A percentile compares a stretch with the other conserved stretches of the same genome.
phyloP scores from a whole-genome alignment of 1,140 invertebrate genomes.

The Drosophila ironensis region DNA sequence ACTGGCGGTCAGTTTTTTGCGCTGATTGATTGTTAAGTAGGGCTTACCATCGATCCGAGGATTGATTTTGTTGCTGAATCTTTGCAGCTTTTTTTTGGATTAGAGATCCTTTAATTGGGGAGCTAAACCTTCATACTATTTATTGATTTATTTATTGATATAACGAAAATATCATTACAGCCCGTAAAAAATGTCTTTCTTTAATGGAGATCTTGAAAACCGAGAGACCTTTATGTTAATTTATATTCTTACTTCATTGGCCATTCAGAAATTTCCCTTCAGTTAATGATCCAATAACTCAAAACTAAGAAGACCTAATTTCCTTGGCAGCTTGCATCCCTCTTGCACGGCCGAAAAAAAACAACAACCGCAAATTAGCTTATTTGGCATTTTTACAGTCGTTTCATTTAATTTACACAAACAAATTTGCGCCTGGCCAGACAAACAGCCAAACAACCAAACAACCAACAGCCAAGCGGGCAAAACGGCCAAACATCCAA shows the following conservation, averaged over 20 bases:
- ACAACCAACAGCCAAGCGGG: neutral
- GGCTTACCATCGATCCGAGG: too few relatives aligned
- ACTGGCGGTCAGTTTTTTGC: conserved; percentile 6
- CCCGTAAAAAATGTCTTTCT: too few relatives aligned
- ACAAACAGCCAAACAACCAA: conserved; percentile 25
- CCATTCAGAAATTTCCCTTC: too few relatives aligned
- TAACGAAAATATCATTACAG: too few relatives aligned
- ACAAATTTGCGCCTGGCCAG: conserved; percentile 77
- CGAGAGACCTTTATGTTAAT: too few relatives aligned
- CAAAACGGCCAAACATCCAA: conserved; percentile 17
- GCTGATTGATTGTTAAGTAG: conserved; percentile 32
- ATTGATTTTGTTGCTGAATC: too few relatives aligned
- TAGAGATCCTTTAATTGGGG: too few relatives aligned
- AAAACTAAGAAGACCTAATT: conserved; percentile 3
- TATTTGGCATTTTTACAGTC: conserved; percentile 81
- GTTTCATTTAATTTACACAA: conserved; percentile 80
- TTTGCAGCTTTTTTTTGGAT: too few relatives aligned
- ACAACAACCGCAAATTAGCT: conserved; percentile 79
- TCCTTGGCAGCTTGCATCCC: conserved; percentile 9
- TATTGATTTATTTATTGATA: too few relatives aligned
- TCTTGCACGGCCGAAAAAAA: conserved; percentile 15
- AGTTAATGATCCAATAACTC: conserved; percentile 29
- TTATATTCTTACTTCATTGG: too few relatives aligned
- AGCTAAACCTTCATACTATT: too few relatives aligned
- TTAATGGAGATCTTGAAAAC: too few relatives aligned